Evolutionary conservation across 1,140 invertebrate species (phyloP).

Genomic region (Nymphalis io): DNA sequence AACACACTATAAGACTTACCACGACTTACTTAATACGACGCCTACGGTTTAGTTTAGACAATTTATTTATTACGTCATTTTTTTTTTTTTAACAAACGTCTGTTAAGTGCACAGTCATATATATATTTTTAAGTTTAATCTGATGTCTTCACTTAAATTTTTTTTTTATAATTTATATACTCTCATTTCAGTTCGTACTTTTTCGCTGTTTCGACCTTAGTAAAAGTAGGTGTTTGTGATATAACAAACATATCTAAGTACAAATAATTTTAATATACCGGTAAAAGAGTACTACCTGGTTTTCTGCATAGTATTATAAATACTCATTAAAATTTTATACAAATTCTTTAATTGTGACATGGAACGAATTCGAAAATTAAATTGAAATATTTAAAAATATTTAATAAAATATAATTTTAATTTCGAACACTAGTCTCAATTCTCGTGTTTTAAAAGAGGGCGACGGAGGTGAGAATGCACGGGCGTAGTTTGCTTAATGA

Average conservation of each 20-base stretch:
- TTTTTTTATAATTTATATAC: too few relatives aligned
- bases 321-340: neutral
- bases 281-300: neutral
- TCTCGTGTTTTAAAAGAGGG: slow-evolving; percentile 7
- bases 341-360: too few relatives aligned
- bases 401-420: neutral
- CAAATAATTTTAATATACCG: neutral
- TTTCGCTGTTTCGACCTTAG: neutral
- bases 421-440: too few relatives aligned
- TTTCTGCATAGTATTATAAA: neutral
- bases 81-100: too few relatives aligned
- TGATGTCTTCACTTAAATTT: too few relatives aligned
- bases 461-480: slow-evolving; percentile 20
- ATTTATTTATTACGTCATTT: too few relatives aligned
- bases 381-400: neutral
- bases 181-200: neutral
- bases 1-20: neutral
- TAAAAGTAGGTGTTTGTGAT: neutral
- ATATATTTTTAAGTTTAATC: too few relatives aligned
- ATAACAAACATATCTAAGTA: neutral
- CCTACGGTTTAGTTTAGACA: neutral
- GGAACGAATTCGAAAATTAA: too few relatives aligned
- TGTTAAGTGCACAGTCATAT: too few relatives aligned
- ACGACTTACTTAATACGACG: neutral
- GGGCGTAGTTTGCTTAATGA: slow-evolving; percentile 34